Conservation (phyloP, 2,888 invertebrate genomes). For the Eupithecia pulchellata region DNA sequence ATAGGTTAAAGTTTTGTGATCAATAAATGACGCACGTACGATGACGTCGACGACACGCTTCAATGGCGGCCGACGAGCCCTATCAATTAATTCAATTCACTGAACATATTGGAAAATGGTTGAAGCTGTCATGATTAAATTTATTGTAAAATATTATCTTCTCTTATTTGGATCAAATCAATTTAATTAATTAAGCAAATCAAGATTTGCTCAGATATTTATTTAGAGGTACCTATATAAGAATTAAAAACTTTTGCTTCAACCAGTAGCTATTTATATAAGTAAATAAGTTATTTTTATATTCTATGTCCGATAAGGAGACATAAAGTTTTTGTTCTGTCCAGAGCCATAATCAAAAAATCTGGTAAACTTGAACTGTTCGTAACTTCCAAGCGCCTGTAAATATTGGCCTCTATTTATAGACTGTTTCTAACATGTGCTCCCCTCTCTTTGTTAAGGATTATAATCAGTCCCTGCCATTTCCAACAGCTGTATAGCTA, state of each 20-base stretch:
- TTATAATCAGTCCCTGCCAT: conserved; percentile 69
- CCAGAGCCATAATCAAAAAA: not conserved
- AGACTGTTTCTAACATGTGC: conserved; percentile 56
- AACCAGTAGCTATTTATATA: too few species aligned
- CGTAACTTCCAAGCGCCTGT: conserved; percentile 27
- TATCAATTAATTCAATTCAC: conserved; percentile 29
- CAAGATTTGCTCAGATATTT: too few species aligned
- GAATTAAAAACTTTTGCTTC: too few species aligned
- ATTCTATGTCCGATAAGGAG: not conserved
- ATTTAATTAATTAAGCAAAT: too few species aligned
- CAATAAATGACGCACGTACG: conserved; percentile 20
- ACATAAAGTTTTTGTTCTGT: not conserved
- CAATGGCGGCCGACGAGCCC: conserved; percentile 13
- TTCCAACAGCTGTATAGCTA: conserved; percentile 79
- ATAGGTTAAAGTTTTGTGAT: conserved; percentile 7
- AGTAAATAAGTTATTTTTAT: not conserved
- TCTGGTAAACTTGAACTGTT: not conserved
- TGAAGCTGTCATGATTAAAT: conserved; percentile 1
- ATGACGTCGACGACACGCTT: too few species aligned
- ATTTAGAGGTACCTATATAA: too few species aligned
- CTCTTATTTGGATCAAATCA: too few species aligned
- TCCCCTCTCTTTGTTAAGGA: conserved; percentile 56
- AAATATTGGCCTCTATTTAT: conserved; percentile 44
- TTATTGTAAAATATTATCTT: not conserved
- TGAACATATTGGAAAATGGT: conserved; percentile 19